Percentiles rank a stretch among this genome's conserved stretches.
Conservation (phyloP, 2,797 vertebrate genomes). For the Lerista edwardsae region DNA sequence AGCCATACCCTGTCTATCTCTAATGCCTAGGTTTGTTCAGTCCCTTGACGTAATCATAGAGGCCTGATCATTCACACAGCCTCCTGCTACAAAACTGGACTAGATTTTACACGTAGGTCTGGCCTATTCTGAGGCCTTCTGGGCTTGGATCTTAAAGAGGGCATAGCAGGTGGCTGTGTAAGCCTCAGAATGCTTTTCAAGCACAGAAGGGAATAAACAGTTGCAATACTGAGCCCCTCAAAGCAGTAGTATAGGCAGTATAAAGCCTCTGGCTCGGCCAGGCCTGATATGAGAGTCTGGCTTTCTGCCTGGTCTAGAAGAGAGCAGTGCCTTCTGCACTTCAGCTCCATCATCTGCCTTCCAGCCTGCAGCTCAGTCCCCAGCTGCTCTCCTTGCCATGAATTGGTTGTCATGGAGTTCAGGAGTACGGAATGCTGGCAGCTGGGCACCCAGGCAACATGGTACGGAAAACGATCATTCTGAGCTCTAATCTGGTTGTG, state of each 20-base stretch:
- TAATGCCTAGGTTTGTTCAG: neutral
- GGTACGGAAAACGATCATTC: neutral
- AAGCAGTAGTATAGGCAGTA: neutral
- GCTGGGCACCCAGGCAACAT: neutral
- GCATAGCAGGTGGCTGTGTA: too few relatives aligned
- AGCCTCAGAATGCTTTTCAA: too few relatives aligned
- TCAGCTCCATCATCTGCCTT: neutral
- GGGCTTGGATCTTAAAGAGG: too few relatives aligned
- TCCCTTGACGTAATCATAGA: too few relatives aligned
- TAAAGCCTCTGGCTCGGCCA: neutral
- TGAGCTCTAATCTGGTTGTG: neutral
- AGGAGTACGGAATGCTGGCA: neutral
- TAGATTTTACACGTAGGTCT: too few relatives aligned
- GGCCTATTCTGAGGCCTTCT: too few relatives aligned
- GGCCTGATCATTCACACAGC: too few relatives aligned
- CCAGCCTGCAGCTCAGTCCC: neutral
- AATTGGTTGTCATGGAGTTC: neutral
- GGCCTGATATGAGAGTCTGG: too few relatives aligned
- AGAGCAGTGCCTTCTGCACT: neutral
- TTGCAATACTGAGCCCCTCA: neutral
- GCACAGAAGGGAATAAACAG: too few relatives aligned
- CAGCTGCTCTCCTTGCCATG: neutral
- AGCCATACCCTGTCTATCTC: too few relatives aligned
- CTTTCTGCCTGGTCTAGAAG: neutral
- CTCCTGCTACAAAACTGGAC: too few relatives aligned